Percentiles rank a stretch among this genome's conserved stretches.
Evolutionary conservation across 1,140 invertebrate species (phyloP).

Genomic region (Ostrea edulis): DNA sequence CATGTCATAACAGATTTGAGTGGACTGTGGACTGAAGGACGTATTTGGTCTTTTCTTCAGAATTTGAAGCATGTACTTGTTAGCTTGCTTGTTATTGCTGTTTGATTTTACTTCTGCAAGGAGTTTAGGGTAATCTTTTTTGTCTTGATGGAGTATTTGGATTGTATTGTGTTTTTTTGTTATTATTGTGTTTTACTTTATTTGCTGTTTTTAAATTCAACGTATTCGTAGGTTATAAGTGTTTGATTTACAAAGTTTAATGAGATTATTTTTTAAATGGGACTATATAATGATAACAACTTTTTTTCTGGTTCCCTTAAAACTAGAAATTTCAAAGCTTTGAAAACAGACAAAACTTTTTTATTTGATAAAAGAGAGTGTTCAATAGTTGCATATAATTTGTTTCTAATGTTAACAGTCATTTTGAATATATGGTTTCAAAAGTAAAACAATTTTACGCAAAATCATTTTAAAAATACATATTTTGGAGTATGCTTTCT

Average conservation of each 20-base stretch:
- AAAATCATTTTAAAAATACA: too few species aligned
- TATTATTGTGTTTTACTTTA: background rate
- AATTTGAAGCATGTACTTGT: conserved; percentile 1
- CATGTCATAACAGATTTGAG: background rate
- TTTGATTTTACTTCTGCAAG: background rate
- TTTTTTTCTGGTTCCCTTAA: too few species aligned
- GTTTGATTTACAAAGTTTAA: background rate
- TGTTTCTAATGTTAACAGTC: too few species aligned
- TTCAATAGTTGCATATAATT: too few species aligned
- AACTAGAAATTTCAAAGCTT: background rate
- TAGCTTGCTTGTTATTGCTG: background rate
- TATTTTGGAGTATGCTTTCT: too few species aligned
- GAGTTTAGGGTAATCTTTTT: background rate
- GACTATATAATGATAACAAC: too few species aligned
- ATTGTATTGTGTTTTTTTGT: background rate
- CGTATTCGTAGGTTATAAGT: too few species aligned
- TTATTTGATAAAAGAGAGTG: background rate
- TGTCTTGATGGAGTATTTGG: background rate
- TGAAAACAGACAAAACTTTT: background rate
- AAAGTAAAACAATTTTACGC: too few species aligned
- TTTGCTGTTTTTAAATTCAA: background rate
- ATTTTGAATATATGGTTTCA: too few species aligned
- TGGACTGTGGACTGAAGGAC: background rate
- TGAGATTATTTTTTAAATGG: too few species aligned
- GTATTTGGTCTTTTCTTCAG: background rate